Percentiles rank a stretch among this genome's conserved stretches.
phyloP scores from a whole-genome alignment of 2,113 vertebrate species.

The Apeltes quadracus region DNA sequence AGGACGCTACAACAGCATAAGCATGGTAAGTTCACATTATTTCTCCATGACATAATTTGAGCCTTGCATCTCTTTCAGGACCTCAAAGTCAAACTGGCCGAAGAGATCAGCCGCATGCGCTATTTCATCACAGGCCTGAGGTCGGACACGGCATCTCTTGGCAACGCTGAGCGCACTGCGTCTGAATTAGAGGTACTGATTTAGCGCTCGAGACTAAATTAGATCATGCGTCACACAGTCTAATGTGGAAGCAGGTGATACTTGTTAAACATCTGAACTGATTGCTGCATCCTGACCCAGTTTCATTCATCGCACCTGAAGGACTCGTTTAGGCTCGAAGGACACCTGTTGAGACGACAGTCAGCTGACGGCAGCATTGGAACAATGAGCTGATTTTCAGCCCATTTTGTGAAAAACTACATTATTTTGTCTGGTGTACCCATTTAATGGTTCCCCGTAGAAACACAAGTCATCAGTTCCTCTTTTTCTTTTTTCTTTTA shows the following conservation, averaged over 20 bases:
- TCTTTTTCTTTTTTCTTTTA: not conserved
- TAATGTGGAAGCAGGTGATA: constrained; percentile 13
- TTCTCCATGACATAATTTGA: not conserved
- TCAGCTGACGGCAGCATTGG: not conserved
- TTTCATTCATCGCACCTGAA: constrained; percentile 14
- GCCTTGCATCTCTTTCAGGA: constrained; percentile 79
- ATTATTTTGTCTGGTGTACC: constrained; percentile 18
- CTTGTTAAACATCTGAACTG: not conserved
- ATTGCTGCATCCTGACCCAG: not conserved
- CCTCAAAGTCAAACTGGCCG: constrained; percentile 86
- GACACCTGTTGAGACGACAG: constrained; percentile 1
- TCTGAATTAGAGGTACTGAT: constrained; percentile 87
- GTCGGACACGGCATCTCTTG: constrained; percentile 63
- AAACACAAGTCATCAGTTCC: not conserved
- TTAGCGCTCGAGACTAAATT: not conserved
- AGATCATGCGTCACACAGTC: not conserved
- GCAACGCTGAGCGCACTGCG: constrained; percentile 76
- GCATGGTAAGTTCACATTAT: not conserved
- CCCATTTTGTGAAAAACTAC: constrained; percentile 22
- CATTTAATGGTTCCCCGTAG: constrained; percentile 25
- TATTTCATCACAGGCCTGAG: constrained; percentile 85
- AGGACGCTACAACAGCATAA: not conserved
- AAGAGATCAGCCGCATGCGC: constrained; percentile 90
- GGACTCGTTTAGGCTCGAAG: constrained; percentile 7
- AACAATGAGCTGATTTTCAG: constrained; percentile 7